Conservation (phyloP, 2,797 vertebrate species). For the Darevskia mixta region DNA sequence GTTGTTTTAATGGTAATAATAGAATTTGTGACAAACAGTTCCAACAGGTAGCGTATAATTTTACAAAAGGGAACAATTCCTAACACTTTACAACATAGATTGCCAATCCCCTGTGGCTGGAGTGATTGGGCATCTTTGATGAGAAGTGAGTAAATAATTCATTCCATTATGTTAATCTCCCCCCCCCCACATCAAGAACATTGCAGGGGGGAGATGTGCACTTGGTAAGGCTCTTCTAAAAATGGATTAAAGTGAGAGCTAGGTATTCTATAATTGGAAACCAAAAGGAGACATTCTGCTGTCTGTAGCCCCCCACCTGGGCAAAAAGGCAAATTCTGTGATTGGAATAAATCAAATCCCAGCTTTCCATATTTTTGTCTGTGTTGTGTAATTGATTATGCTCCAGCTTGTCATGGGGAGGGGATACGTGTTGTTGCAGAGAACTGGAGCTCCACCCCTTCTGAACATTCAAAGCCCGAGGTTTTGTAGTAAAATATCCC, state of each 20-base stretch:
- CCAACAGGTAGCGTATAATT: background rate
- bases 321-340: background rate
- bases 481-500: constrained; percentile 10
- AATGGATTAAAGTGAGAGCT: background rate
- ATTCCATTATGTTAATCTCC: constrained; percentile 8
- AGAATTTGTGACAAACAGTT: constrained; percentile 13
- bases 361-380: background rate
- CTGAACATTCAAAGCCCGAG: background rate
- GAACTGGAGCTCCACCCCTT: background rate
- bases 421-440: background rate
- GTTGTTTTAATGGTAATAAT: background rate
- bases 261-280: background rate
- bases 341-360: background rate
- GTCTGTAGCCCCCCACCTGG: background rate
- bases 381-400: background rate
- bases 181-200: background rate
- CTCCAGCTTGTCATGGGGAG: background rate
- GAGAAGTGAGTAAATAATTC: constrained; percentile 16
- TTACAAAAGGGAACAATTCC: constrained; percentile 3
- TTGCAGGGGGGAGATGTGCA: background rate
- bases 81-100: background rate
- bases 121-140: constrained; percentile 12
- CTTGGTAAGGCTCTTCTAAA: background rate
- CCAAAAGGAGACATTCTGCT: background rate
- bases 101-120: background rate